phyloP scores from a whole-genome alignment of 1,140 invertebrate species.

The Neuroterus valhalla region DNA sequence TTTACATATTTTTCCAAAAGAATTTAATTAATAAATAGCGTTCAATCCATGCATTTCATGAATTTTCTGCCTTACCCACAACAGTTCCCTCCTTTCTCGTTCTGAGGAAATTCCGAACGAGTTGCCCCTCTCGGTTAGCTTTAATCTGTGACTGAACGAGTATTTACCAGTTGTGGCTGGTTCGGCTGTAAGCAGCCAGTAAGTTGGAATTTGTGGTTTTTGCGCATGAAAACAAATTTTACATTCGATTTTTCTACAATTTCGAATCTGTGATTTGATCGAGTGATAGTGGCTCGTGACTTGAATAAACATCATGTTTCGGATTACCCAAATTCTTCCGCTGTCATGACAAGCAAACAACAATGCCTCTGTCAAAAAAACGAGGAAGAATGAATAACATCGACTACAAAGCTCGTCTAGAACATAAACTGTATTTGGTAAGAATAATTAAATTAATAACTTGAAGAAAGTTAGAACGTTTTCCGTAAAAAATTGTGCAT shows the following conservation, averaged over 20 bases:
- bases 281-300: conserved; percentile 33
- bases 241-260: neutral
- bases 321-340: conserved; percentile 27
- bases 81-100: neutral
- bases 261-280: neutral
- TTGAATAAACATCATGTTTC: conserved; percentile 40
- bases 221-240: neutral
- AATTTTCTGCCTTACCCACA: conserved; percentile 16
- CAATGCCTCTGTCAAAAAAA: conserved; percentile 68
- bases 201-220: too few species aligned
- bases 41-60: neutral
- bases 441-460: conserved; percentile 40
- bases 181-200: neutral
- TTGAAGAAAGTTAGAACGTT: neutral
- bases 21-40: too few species aligned
- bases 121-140: neutral
- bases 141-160: neutral
- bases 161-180: conserved; percentile 6
- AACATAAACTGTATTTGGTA: conserved; percentile 83
- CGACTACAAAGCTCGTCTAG: conserved; percentile 80
- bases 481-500: too few species aligned
- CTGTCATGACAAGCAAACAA: conserved; percentile 67
- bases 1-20: too few species aligned
- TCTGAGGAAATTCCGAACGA: neutral
- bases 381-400: conserved; percentile 70